Percentiles rank a stretch among this genome's conserved stretches.
Conservation (phyloP, 2,888 invertebrate species). For the Scrobipalpa atriplicella region DNA sequence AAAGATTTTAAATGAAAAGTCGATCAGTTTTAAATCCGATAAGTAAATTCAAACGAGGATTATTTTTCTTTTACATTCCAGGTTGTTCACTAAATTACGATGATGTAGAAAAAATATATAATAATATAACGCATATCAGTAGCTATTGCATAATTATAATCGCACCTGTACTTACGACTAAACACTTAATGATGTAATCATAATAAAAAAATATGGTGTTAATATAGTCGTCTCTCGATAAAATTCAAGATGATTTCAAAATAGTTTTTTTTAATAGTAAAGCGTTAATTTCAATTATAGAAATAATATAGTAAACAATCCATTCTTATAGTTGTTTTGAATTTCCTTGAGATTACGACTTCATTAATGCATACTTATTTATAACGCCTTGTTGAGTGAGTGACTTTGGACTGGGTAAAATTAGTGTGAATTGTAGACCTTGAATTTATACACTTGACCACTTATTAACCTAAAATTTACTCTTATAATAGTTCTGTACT, state of each 20-base stretch:
- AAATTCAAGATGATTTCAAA: not conserved
- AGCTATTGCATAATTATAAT: constrained; percentile 54
- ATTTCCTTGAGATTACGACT: not conserved
- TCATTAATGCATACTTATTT: not conserved
- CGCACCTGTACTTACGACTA: constrained; percentile 57
- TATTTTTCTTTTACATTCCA: constrained; percentile 37
- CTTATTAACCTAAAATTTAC: not conserved
- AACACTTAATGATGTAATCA: constrained; percentile 35
- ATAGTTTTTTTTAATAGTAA: not conserved
- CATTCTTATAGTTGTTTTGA: not conserved
- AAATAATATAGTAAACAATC: not conserved
- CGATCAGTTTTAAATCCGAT: not conserved
- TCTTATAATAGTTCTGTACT: not conserved
- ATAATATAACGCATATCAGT: constrained; percentile 61
- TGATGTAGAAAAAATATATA: constrained; percentile 29
- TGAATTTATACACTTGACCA: not conserved
- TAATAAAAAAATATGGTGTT: not conserved
- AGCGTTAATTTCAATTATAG: not conserved
- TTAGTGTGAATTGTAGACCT: not conserved
- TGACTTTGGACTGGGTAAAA: not conserved
- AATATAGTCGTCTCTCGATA: not conserved
- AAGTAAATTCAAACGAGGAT: not conserved
- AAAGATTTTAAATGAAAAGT: too few relatives aligned
- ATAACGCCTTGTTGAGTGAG: not conserved
- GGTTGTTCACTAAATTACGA: constrained; percentile 31